Evolutionary conservation across 1,140 invertebrate genomes (phyloP).

Genomic region (Papilio xuthus): DNA sequence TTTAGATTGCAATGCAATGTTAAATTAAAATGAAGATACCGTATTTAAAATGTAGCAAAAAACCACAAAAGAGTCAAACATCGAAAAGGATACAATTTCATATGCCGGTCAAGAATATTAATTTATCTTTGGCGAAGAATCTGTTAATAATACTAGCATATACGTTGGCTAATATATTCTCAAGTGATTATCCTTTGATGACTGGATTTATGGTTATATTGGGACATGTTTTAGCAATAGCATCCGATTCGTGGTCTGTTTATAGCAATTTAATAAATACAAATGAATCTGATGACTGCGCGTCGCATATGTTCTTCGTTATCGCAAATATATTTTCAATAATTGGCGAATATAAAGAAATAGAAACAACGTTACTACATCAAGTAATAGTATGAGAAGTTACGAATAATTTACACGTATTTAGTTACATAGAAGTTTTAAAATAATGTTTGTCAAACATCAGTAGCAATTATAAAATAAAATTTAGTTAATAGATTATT

Average conservation of each 20-base stretch:
- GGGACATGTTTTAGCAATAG: slow-evolving; percentile 49
- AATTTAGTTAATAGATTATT: background rate
- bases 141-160: slow-evolving; percentile 37
- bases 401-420: slow-evolving; percentile 36
- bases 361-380: slow-evolving; percentile 41
- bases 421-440: background rate
- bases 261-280: slow-evolving; percentile 44
- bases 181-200: slow-evolving; percentile 36
- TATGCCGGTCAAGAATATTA: slow-evolving; percentile 31
- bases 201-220: slow-evolving; percentile 48
- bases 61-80: background rate
- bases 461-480: background rate
- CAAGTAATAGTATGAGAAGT: slow-evolving; percentile 29
- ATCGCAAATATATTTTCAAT: slow-evolving; percentile 54
- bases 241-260: slow-evolving; percentile 45
- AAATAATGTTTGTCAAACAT: background rate
- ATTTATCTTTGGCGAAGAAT: slow-evolving; percentile 30
- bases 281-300: slow-evolving; percentile 42
- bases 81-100: slow-evolving; percentile 26
- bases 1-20: background rate
- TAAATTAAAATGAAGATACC: slow-evolving; percentile 30
- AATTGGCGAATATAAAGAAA: slow-evolving; percentile 56
- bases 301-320: slow-evolving; percentile 50
- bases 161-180: slow-evolving; percentile 44
- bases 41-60: slow-evolving; percentile 11